Evolutionary conservation across 2,888 invertebrate species (phyloP), one percentile per base, ranked within the genome.

Genomic region (Tiliacea aurago): DNA sequence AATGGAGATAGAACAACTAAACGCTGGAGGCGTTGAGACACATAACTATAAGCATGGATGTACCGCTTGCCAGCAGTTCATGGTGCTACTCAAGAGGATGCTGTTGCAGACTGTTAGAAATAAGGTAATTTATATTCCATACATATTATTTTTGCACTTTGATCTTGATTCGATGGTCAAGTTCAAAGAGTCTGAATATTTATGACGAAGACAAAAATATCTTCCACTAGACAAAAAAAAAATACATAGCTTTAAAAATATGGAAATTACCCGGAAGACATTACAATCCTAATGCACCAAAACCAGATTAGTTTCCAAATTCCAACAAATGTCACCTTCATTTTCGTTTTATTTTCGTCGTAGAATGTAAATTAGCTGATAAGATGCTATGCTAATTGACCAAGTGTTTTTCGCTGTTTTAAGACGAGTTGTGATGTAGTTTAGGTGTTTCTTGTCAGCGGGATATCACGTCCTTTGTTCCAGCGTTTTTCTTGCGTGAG

Each of bases 61-160:
- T 65, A 96, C 97, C 0, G 96, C 97, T 88, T 96, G 96, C 91
- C 96, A 97, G 84, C 98, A 98, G 92, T 98, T 98, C 87, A 88
- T 90, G 15, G 97, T 98, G 23, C 89, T 98, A 41, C 90, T 98
- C 4, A 96, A 95, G 73, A 96, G 98, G 80, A 98, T 98, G 98
- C 93, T 98, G 89, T 88, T 98, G 56, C 98, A 98, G 93, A 97
- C 97, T 90, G 97, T 97, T 94, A 97, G 98, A 84, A 97, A 98
- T 94, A 97, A 97, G 94, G 98, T 96, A 78, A 2, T 3, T 28
- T 43, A 13, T n/a, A 6, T 13, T 20, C 15, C 9, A 10, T 18
- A 15, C 0, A 10, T 43, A 10, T 70, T 51, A 33, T 23, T 41
- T 10, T 55, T n/a, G n/a, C 5, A 28, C 15, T 23, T 9, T 53